Base-by-base conservation (phyloP, 92 coral and sea anemone species). In the Scolanthus callimorphus region DNA sequence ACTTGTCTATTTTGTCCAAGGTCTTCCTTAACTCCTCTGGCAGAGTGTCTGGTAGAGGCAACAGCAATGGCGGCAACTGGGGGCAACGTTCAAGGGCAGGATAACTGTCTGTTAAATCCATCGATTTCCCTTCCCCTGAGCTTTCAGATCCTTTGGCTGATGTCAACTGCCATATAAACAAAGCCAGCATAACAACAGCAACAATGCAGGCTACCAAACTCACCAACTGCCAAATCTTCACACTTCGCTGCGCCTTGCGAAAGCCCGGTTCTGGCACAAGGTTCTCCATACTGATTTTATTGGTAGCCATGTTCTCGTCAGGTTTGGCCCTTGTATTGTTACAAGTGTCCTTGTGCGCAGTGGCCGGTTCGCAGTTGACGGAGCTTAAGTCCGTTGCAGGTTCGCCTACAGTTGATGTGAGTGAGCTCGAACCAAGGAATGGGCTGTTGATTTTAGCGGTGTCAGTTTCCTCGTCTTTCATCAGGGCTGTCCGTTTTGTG, bases 281-380 rank as follows among this genome's bases (percentile, higher is more conserved):
- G 46, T 68, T 68, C 37, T 68, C 75, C 64, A 57, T 57, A 65
- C 57, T 68, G 10, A 68, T 64, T 50, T 68, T 55, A 57, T 56
- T 68, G 9, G 63, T 43, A 3, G 29, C 52, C 21, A 37, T 29
- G 11, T 63, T 64, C 75, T 55, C 57, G 3, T 45, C 57, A 25
- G 8, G 55, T n/a, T 12, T 29, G 30, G 56, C 17, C 8, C 3
- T 25, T 8, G 6, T 44, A 31, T 27, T 45, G 1, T 34, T 11
- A 27, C 55, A 44, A 31, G 31, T 43, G 27, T 43, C 31, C 27
- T 43, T 24, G 26, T 25, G 2, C 13, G 1, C 28, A 47, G 20
- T n/a, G 23, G 0, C 17, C 23, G 39, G 25, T 3, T 3, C 21
- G 31, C 51, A 39, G 4, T 20, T 22, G n/a, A n/a, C n/a, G n/a